A percentile compares a stretch with the other conserved stretches of the same genome.
Conservation (phyloP, 2,888 invertebrate genomes). For the Timandra comae region DNA sequence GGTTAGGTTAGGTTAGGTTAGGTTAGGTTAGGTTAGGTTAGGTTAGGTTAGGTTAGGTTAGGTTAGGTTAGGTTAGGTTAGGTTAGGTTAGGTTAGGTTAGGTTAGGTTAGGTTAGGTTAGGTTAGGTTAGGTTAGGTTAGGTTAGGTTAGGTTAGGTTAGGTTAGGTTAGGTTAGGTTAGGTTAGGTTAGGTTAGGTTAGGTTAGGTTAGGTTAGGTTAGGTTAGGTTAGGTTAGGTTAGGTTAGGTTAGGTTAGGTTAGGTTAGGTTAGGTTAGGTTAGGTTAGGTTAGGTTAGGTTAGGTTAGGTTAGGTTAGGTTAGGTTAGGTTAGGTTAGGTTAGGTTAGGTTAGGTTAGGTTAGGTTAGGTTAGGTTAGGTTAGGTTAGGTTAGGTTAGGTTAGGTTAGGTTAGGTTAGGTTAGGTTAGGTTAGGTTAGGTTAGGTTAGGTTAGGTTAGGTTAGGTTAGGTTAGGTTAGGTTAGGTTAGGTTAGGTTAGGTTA, state of each 20-base stretch:
- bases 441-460: too few relatives aligned
- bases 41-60: conserved; percentile 18
- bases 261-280: background rate
- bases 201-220: conserved; percentile 15
- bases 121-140: conserved; percentile 16
- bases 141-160: conserved; percentile 17
- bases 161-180: conserved; percentile 17
- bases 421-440: too few relatives aligned
- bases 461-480: too few relatives aligned
- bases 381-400: too few relatives aligned
- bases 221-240: conserved; percentile 16
- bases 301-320: conserved; percentile 9
- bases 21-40: conserved; percentile 19
- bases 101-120: conserved; percentile 18
- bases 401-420: too few relatives aligned
- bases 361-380: too few relatives aligned
- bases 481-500: too few relatives aligned
- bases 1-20: conserved; percentile 17
- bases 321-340: conserved; percentile 15
- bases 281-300: conserved; percentile 5
- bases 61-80: conserved; percentile 13
- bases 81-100: conserved; percentile 18
- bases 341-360: conserved; percentile 11
- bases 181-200: conserved; percentile 22
- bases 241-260: too few relatives aligned